Evolutionary conservation across 2,113 vertebrate genomes (phyloP), one percentile per base, ranked within the genome.

Genomic region (Symphodus melops): DNA sequence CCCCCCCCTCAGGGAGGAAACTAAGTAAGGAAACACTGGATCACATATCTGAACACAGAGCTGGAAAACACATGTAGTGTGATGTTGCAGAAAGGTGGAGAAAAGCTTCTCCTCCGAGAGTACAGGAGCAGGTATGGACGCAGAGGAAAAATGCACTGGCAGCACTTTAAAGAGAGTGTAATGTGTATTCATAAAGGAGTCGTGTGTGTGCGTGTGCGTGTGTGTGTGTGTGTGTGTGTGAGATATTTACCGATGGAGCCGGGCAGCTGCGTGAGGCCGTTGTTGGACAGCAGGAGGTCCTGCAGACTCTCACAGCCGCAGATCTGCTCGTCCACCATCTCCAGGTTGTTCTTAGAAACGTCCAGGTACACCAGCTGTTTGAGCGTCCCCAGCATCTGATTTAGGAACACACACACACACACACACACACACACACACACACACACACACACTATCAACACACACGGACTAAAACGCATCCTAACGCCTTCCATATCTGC

Each of bases 341-440:
- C 98, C 90, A 99, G 90, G 87, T 95, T 98, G 94, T 99, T 99
- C 93, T 99, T 99, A 68, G 98, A 99, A 89, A 98, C 93, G 69
- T 99, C 98, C 88, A 99, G 91, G 91, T 99, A 99, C 2, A 93
- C 92, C 75, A 99, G 93, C 74, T 98, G 96, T 88, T 98, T 98
- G 68, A 99, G 94, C 81, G 85, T 95, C 75, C 98, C 97, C 48
- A 99, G 87, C 92, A 97, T 97, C 98, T 99, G 62, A 14, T 8
- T 39, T 69, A 8, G 54, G 3, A 23, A 55, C 63, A 28, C n/a
- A 7, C 3, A 9, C 4, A 65, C 7, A 55, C 16, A 67, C 55
- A 75, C 46, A 51, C 20, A 61, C n/a, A n/a, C n/a, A 66, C 1
- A 7, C 3, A 9, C 4, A 65, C 7, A 55, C 16, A 67, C 55